Evolutionary conservation across 2,113 vertebrate species (phyloP).

Genomic region (Aldabrachelys gigantea): DNA sequence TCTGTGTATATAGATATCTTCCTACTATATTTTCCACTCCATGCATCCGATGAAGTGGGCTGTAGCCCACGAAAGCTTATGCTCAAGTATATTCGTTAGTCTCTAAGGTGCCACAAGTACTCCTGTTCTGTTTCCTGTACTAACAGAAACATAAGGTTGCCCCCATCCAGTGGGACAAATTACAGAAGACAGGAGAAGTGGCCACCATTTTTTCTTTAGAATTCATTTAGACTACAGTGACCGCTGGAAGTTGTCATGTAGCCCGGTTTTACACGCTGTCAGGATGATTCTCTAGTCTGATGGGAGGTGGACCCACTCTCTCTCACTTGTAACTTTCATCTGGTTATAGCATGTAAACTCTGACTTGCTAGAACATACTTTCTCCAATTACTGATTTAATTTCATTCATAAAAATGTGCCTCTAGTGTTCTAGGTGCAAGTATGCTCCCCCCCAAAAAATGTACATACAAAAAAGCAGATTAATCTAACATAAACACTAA

Average conservation of each 20-base stretch:
- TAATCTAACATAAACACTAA: neutral
- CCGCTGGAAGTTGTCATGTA: fast-evolving
- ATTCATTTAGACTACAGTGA: neutral
- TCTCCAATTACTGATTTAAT: neutral
- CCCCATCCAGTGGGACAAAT: fast-evolving
- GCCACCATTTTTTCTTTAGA: neutral
- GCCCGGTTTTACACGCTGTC: neutral
- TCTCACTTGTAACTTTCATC: neutral
- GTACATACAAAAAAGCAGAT: neutral
- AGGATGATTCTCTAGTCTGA: neutral
- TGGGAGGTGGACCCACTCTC: neutral
- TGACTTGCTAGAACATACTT: neutral
- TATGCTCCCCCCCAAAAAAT: neutral
- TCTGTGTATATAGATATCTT: too few species aligned
- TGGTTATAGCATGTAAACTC: neutral
- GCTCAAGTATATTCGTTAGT: too few species aligned
- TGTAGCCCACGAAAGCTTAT: too few species aligned
- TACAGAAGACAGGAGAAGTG: neutral
- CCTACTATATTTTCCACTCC: too few species aligned
- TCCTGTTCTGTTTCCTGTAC: neutral
- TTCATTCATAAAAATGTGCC: neutral
- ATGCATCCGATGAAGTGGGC: too few species aligned
- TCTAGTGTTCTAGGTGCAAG: neutral
- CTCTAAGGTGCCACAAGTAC: too few species aligned
- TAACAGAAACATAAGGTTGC: neutral